Evolutionary conservation across 2,113 vertebrate genomes (phyloP), one percentile per base, ranked within the genome.

Genomic region (Tragelaphus buxtoni): DNA sequence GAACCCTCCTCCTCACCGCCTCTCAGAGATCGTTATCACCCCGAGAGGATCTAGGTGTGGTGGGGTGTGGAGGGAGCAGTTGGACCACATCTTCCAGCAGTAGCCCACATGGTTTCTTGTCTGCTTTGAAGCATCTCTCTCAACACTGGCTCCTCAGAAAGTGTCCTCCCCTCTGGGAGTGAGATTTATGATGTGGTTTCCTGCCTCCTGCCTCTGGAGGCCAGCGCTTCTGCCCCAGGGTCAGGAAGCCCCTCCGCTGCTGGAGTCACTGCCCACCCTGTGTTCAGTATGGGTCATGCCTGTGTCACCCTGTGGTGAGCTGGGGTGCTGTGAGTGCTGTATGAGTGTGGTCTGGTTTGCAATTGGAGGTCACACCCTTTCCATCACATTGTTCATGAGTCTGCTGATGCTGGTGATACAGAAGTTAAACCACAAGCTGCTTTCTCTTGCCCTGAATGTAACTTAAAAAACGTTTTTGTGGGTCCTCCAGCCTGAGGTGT

Each of bases 61-160:
- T 76, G 63, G 60, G 58, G 90, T 87, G 95, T 90, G 74, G 91
- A 45, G 9, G 13, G 28, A 63, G 69, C 56, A 3, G 26, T 77
- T 91, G 90, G 49, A 86, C 95, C 42, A 17, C 17, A 32, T 80
- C 42, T 61, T 74, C 30, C 55, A 49, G 39, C 56, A 16, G 28
- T 72, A 76, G 42, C 85, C 45, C 9, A 13, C 49, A 6, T 14
- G 30, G n/a, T 74, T 92, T 65, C 58, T 92, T 56, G 63, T 93
- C 77, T 94, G 49, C 87, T 97, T 92, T 95, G 89, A 97, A 96
- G 90, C 69, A 61, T 32, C 55, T 91, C 91, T 42, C 80, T 84
- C 39, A 92, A 61, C 42, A 18, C 8, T 18, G 22, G 47, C 56
- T 91, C 47, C 84, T 72, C 80, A 63, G 87, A 89, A 95, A 90